Conservation (phyloP, 92 coral and sea anemone genomes). For the Parazoanthus swiftii region DNA sequence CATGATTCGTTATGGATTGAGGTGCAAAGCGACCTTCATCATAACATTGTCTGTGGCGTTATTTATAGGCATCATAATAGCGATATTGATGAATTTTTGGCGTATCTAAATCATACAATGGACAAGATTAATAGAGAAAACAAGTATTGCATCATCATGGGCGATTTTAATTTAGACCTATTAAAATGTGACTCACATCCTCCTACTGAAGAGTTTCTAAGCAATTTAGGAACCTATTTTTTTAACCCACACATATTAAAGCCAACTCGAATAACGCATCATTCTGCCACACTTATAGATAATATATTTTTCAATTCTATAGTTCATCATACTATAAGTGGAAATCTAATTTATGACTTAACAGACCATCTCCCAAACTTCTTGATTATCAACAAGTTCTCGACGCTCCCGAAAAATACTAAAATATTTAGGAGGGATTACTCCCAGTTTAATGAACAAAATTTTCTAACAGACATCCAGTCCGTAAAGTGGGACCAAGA, state of each 20-base stretch:
- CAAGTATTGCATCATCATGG: too few relatives aligned
- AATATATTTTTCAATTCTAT: constrained; percentile 53
- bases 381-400: constrained; percentile 39
- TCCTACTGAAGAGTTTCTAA: too few relatives aligned
- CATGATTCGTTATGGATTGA: too few relatives aligned
- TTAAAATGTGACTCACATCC: too few relatives aligned
- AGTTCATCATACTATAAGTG: constrained; percentile 46
- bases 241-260: constrained; percentile 43
- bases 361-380: constrained; percentile 18
- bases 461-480: constrained; percentile 10
- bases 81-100: too few relatives aligned
- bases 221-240: neutral
- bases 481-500: neutral
- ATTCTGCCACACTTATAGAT: constrained; percentile 50
- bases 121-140: too few relatives aligned
- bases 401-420: constrained; percentile 32
- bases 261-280: constrained; percentile 14
- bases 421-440: constrained; percentile 42
- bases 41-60: too few relatives aligned
- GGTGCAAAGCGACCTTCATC: too few relatives aligned
- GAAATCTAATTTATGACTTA: constrained; percentile 40
- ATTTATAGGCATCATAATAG: too few relatives aligned
- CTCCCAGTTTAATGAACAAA: constrained; percentile 14
- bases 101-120: too few relatives aligned
- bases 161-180: too few relatives aligned